Evolutionary conservation across 2,888 invertebrate genomes (phyloP), one percentile per base, ranked within the genome.

Genomic region (Allacma fusca): DNA sequence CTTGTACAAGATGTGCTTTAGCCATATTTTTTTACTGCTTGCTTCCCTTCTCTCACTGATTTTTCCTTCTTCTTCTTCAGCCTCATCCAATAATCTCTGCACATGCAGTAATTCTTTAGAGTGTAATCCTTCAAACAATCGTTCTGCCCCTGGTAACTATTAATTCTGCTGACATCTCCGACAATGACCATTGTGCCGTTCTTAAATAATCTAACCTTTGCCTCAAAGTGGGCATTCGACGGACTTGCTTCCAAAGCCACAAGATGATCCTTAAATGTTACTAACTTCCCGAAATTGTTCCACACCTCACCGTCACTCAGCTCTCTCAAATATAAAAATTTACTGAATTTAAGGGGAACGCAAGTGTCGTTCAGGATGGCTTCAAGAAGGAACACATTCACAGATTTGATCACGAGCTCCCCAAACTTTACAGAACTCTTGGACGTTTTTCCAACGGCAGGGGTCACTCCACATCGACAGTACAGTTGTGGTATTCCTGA

Each of bases 391-490:
- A 81, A 19, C 13, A 72, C 57, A 69, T 83, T 84, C 0, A 84
- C 69, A 19, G 79, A 57, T 12, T 71, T 29, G 0, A 83, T 59
- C 24, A 83, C 79, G 24, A 80, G 74, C 40, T 82, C 79, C 7
- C 82, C 82, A 13, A 83, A 75, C 12, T 79, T 75, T 9, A 71
- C 57, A 0, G 83, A 80, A 16, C 24, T 59, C n/a, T 71, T 34
- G 26, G 76, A 72, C 24, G 28, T 57, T 26, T 64, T 71, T 0
- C 26, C 72, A 24, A 68, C n/a, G 26, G 28, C 62, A 1, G 78
- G 70, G 2, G 43, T 70, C 2, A 83, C 83, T 0, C 84, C 84
- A 70, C 84, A 84, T 78, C 83, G 82, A 62, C 84, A 84, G 65
- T 82, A 83, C 21, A 78, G 40, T 73, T 81, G 78, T 1, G 84